phyloP scores from a whole-genome alignment of 1,140 invertebrate genomes.

The Helicoverpa zea region DNA sequence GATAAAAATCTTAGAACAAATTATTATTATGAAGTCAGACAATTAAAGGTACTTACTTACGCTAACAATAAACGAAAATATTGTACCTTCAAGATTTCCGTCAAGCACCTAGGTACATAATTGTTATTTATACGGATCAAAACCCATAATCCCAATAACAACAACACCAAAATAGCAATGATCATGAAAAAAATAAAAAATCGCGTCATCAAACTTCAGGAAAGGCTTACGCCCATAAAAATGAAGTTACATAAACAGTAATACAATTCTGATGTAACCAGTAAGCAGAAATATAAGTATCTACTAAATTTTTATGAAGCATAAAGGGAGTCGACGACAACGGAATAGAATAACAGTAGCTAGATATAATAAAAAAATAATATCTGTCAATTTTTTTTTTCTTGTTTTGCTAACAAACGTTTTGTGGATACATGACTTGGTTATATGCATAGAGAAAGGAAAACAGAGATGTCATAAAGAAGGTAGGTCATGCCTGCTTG shows the following conservation, averaged over 20 bases:
- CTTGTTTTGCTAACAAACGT: slow-evolving; percentile 40
- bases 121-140: not conserved
- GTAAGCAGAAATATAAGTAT: slow-evolving; percentile 56
- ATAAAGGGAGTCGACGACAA: slow-evolving; percentile 54
- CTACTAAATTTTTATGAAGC: slow-evolving; percentile 59
- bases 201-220: not conserved
- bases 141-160: not conserved
- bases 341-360: slow-evolving; percentile 50
- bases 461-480: too few species aligned
- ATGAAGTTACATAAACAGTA: slow-evolving; percentile 51
- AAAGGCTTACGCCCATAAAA: slow-evolving; percentile 42
- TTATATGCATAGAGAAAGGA: not conserved
- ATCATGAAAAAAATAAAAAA: not conserved
- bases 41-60: too few species aligned
- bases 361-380: slow-evolving; percentile 52
- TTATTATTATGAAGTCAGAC: too few species aligned
- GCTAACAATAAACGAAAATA: too few species aligned
- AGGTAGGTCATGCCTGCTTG: too few species aligned
- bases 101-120: not conserved
- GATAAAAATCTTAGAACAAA: too few species aligned
- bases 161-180: not conserved
- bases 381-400: slow-evolving; percentile 38
- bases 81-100: too few species aligned
- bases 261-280: slow-evolving; percentile 53
- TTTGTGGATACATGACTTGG: slow-evolving; percentile 17